Conservation (phyloP, 2,888 invertebrate species). For the Tiliacea citrago region DNA sequence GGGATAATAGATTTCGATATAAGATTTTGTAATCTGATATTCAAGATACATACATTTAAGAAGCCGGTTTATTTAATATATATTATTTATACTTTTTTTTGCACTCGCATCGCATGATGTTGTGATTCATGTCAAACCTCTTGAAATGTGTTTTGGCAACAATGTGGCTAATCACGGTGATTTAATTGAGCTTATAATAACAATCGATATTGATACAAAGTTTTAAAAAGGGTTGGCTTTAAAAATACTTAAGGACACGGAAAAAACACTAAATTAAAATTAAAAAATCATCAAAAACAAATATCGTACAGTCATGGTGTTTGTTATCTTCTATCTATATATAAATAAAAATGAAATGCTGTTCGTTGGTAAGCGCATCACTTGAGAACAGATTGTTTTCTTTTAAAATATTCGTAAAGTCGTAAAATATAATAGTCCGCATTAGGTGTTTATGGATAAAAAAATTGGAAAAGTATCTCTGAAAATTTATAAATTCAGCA, state of each 20-base stretch:
- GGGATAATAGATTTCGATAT: not conserved
- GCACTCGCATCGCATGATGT: not conserved
- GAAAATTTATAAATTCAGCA: no score
- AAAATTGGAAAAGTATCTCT: not conserved
- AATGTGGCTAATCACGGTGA: conserved; percentile 36
- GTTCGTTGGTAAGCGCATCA: not conserved
- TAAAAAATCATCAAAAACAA: not conserved
- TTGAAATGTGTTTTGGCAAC: not conserved
- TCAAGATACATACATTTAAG: not conserved
- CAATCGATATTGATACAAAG: conserved; percentile 1
- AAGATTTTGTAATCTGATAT: not conserved
- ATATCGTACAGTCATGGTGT: no score
- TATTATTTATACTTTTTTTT: not conserved
- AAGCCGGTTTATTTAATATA: not conserved
- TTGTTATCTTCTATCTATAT: not conserved
- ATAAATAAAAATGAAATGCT: no score
- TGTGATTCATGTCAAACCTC: not conserved
- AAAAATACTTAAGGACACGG: not conserved
- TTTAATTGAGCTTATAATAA: conserved; percentile 11
- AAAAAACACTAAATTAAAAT: no score
- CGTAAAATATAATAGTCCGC: not conserved
- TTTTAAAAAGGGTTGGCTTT: not conserved
- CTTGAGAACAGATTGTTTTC: not conserved
- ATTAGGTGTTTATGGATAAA: not conserved
- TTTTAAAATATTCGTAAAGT: not conserved